Evolutionary conservation across 1,140 invertebrate species (phyloP).

Genomic region (Planococcus citri): DNA sequence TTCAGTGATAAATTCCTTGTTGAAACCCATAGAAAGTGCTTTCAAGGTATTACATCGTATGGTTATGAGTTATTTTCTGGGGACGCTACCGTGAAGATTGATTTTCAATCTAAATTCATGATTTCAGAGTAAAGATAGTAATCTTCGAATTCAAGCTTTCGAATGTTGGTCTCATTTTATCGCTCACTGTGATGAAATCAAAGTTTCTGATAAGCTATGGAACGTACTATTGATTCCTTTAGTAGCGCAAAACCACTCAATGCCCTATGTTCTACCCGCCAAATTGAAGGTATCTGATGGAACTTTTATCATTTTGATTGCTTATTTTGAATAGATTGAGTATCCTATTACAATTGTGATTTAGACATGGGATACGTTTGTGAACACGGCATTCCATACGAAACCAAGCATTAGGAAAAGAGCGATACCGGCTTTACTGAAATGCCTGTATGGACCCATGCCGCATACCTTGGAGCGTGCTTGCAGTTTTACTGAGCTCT

Average conservation of each 20-base stretch:
- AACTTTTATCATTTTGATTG: too few species aligned
- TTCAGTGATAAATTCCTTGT: not conserved
- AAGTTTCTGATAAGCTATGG: not conserved
- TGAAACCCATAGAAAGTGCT: not conserved
- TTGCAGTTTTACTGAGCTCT: not conserved
- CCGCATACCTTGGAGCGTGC: not conserved
- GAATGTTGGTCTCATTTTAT: conserved; percentile 5
- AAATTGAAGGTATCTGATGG: not conserved
- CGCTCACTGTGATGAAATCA: not conserved
- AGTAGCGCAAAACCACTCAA: not conserved
- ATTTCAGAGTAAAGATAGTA: not conserved
- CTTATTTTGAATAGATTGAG: not conserved
- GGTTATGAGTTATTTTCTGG: not conserved
- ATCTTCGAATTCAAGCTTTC: not conserved
- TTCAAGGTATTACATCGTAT: not conserved
- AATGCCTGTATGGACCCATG: not conserved
- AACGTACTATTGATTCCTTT: conserved; percentile 10
- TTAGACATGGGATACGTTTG: not conserved
- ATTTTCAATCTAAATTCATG: not conserved
- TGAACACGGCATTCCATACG: not conserved
- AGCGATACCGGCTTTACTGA: not conserved
- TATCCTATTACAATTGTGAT: not conserved
- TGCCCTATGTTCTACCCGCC: not conserved
- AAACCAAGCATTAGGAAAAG: not conserved
- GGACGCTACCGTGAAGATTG: not conserved